Evolutionary conservation across 2,797 vertebrate species (phyloP).

Genomic region (Carapus acus): DNA sequence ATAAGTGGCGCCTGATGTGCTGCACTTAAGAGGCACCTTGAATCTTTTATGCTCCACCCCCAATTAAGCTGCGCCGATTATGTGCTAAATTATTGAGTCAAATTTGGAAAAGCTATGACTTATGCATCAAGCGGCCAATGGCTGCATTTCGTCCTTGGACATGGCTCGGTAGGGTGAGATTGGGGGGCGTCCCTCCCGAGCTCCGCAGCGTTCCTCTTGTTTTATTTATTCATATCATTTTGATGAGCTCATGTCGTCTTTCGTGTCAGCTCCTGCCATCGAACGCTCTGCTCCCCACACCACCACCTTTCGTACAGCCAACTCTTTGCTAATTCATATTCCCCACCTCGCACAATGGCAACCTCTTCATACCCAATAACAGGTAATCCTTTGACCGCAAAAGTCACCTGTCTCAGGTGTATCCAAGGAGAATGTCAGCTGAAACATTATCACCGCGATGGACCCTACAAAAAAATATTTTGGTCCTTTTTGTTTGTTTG

Average conservation of each 20-base stretch:
- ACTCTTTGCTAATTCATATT: constrained; percentile 69
- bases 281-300: too few species aligned
- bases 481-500: constrained; percentile 67
- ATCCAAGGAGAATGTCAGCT: constrained; percentile 70
- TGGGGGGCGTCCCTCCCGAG: constrained; percentile 16
- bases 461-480: constrained; percentile 56
- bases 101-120: constrained; percentile 64
- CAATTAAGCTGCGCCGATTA: constrained; percentile 74
- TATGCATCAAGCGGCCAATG: constrained; percentile 52
- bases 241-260: constrained; percentile 50
- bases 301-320: constrained; percentile 40
- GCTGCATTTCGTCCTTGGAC: constrained; percentile 42
- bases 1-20: constrained; percentile 73
- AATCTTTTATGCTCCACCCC: constrained; percentile 72
- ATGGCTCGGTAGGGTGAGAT: constrained; percentile 24
- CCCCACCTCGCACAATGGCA: constrained; percentile 55
- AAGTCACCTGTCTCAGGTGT: constrained; percentile 75
- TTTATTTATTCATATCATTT: constrained; percentile 68
- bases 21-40: constrained; percentile 70
- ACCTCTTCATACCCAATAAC: constrained; percentile 66
- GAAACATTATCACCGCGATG: constrained; percentile 69
- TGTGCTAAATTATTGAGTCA: constrained; percentile 72
- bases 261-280: constrained; percentile 39
- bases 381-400: constrained; percentile 64
- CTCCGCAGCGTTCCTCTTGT: constrained; percentile 34